phyloP scores from a whole-genome alignment of 2,113 vertebrate genomes.

The Sinocyclocheilus maitianheensis region DNA sequence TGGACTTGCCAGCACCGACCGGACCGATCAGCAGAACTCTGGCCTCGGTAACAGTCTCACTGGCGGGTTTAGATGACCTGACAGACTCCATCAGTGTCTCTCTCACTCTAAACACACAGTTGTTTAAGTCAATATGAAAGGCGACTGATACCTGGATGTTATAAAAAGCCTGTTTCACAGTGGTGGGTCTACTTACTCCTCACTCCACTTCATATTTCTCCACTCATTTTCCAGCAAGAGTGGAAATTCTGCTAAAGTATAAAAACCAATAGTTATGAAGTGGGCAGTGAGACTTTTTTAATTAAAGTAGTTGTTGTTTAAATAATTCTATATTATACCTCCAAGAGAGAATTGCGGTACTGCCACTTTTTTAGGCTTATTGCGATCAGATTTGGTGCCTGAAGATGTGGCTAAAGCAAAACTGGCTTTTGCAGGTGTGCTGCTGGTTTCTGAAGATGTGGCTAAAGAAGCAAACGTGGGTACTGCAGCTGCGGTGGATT shows the following conservation, averaged over 20 bases:
- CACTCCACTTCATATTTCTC: conserved; percentile 68
- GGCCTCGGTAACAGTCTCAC: conserved; percentile 53
- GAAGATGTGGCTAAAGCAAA: not conserved
- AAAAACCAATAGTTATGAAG: not conserved
- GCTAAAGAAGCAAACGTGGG: too few relatives aligned
- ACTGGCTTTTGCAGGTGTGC: accelerated
- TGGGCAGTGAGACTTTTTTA: not conserved
- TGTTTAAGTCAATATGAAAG: too few relatives aligned
- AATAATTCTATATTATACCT: not conserved
- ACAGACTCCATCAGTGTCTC: conserved; percentile 62
- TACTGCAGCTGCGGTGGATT: too few relatives aligned
- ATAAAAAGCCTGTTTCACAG: not conserved
- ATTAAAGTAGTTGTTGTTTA: not conserved
- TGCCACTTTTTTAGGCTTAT: not conserved
- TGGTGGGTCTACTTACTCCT: conserved; percentile 60
- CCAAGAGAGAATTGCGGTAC: not conserved
- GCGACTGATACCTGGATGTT: not conserved
- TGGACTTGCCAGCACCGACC: conserved; percentile 69
- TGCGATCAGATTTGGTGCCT: not conserved
- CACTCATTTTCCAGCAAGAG: conserved; percentile 47
- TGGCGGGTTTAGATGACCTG: conserved; percentile 62
- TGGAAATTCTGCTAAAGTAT: not conserved
- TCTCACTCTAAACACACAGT: conserved; percentile 56
- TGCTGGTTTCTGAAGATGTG: too few relatives aligned
- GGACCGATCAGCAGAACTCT: conserved; percentile 74